Conservation (phyloP, 2,888 invertebrate species). For the Leptothorax acervorum region DNA sequence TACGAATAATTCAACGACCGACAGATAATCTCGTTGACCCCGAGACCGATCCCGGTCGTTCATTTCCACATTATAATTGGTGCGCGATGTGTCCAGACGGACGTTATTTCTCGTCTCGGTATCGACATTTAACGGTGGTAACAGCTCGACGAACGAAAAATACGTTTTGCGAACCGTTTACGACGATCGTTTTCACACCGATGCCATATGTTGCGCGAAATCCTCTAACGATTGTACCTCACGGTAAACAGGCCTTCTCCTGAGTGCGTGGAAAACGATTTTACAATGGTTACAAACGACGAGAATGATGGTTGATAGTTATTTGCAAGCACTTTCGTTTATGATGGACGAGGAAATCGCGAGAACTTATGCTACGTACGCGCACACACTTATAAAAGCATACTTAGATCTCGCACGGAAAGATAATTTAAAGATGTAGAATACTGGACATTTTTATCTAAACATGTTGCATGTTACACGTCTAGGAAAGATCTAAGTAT, state of each 20-base stretch:
- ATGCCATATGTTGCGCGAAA: conserved; percentile 14
- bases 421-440: conserved; percentile 17
- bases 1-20: conserved; percentile 45
- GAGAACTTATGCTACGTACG: neutral
- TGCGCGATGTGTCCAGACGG: conserved; percentile 13
- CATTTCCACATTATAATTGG: conserved; percentile 28
- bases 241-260: neutral
- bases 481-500: neutral
- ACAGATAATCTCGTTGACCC: conserved; percentile 46
- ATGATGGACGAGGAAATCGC: conserved; percentile 3
- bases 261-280: conserved; percentile 4
- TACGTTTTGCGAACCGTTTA: neutral
- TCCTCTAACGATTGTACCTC: neutral
- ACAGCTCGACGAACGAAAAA: neutral
- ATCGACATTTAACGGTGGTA: neutral
- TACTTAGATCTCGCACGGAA: neutral
- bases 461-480: neutral
- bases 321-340: conserved; percentile 31
- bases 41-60: conserved; percentile 1
- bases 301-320: neutral
- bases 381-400: neutral
- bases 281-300: conserved; percentile 14
- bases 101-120: neutral
- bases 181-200: neutral
- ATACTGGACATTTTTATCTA: conserved; percentile 4